Percentiles rank a stretch among this genome's conserved stretches.
phyloP scores from a whole-genome alignment of 2,888 invertebrate species.

The Melipona bicolor region DNA sequence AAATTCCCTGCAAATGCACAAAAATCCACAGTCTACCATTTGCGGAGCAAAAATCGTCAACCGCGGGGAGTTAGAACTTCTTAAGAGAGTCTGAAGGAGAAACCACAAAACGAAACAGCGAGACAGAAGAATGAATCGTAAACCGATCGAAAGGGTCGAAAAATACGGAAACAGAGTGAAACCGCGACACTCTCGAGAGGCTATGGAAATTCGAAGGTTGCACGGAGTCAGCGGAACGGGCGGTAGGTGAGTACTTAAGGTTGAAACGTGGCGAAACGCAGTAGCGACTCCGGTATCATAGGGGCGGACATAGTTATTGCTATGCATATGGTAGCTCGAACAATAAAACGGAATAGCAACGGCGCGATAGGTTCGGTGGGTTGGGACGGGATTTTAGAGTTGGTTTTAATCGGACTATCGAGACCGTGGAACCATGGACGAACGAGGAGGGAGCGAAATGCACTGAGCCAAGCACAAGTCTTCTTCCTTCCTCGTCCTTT shows the following conservation, averaged over 20 bases:
- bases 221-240: constrained; percentile 69
- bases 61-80: no score
- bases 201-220: constrained; percentile 62
- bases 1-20: no score
- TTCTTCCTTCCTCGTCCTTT: not conserved
- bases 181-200: constrained; percentile 44
- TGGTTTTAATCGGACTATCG: constrained; percentile 80
- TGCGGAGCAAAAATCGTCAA: no score
- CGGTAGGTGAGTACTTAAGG: constrained; percentile 16
- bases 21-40: no score
- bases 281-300: constrained; percentile 58
- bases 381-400: constrained; percentile 76
- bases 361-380: constrained; percentile 65
- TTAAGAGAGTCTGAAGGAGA: not conserved
- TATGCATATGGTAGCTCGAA: constrained; percentile 79
- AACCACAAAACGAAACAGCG: no score
- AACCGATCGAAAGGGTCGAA: not conserved
- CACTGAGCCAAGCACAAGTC: not conserved
- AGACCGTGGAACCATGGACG: constrained; percentile 40
- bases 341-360: constrained; percentile 81
- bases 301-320: constrained; percentile 79
- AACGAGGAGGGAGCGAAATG: constrained; percentile 11
- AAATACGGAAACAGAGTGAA: not conserved
- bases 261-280: constrained; percentile 56
- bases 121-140: not conserved